Evolutionary conservation across 2,113 vertebrate genomes (phyloP), one percentile per base, ranked within the genome.

Genomic region (Jacana jacana): DNA sequence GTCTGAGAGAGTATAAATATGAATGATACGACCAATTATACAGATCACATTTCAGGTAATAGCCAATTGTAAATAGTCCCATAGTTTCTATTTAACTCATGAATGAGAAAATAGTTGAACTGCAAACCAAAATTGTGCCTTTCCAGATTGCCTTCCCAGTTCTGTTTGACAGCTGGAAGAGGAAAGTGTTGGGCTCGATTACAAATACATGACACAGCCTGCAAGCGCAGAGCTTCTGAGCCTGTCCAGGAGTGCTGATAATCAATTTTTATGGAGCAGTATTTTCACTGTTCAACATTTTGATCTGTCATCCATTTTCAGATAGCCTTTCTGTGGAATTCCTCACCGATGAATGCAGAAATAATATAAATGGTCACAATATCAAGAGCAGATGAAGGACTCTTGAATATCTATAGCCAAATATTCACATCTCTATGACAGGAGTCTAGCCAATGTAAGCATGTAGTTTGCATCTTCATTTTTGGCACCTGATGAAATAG

Each of bases 401-500:
- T 81, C 35, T 30, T 76, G 42, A 91, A 88, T 77, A 68, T 33
- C n/a, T 78, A 25, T 17, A 44, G 75, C 14, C 52, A 86, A 11
- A 61, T 82, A 76, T 39, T 79, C 66, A 64, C n/a, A 70, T 69
- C 68, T 69, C 66, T 73, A 2, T 70, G 86, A 86, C 58, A 86
- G 31, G 24, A 22, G 65, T 86, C 54, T 82, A 86, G 92, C 69
- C 71, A 92, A 86, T n/a, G 70, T n/a, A 91, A 88, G 25, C 40
- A 30, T 2, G 4, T 46, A 54, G 48, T 83, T 91, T 94, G n/a
- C 71, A 61, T 88, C 40, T 58, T 37, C 63, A 42, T 70, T 95
- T 93, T 83, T 96, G 86, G 76, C 85, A 86, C n/a, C 37, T 61
- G 69, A 86, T 88, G 54, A 93, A 89, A 76, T 22, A 94, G 33